phyloP scores from a whole-genome alignment of 2,797 vertebrate genomes.

The Crenuchus spilurus region DNA sequence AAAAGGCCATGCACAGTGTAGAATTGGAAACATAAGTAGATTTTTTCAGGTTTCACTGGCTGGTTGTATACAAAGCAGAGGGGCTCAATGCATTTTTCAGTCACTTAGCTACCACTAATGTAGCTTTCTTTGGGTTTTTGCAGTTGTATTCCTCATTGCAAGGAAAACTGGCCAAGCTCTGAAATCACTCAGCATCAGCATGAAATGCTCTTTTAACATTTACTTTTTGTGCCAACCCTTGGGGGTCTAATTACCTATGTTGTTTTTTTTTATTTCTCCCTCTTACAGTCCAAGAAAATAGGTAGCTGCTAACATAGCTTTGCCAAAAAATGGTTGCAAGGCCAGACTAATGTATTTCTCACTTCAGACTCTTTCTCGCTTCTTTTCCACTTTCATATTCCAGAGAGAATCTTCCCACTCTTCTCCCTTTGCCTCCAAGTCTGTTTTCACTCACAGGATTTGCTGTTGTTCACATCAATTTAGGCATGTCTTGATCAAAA shows the following conservation, averaged over 20 bases:
- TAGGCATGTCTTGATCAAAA: not conserved
- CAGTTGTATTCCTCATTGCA: not conserved
- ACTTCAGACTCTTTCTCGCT: not conserved
- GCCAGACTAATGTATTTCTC: slow-evolving; percentile 17
- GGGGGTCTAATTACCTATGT: slow-evolving; percentile 29
- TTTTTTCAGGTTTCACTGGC: slow-evolving; percentile 19
- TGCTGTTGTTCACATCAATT: not conserved
- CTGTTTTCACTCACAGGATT: not conserved
- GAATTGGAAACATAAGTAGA: slow-evolving; percentile 22
- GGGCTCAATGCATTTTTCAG: not conserved
- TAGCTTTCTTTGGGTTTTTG: not conserved
- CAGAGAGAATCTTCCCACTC: not conserved
- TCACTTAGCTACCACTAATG: slow-evolving; percentile 1
- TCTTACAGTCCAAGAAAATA: not conserved
- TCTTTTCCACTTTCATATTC: not conserved
- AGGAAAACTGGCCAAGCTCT: not conserved
- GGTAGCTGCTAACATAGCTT: not conserved
- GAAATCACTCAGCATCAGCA: slow-evolving; percentile 9
- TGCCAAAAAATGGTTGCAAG: slow-evolving; percentile 9
- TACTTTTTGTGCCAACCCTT: slow-evolving; percentile 9
- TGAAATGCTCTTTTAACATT: slow-evolving; percentile 14
- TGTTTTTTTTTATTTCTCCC: slow-evolving; percentile 14
- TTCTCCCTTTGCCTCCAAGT: not conserved
- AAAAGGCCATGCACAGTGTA: slow-evolving; percentile 26
- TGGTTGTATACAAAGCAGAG: slow-evolving; percentile 17